phyloP scores from a whole-genome alignment of 2,113 vertebrate species.

The Cephalopterus ornatus region DNA sequence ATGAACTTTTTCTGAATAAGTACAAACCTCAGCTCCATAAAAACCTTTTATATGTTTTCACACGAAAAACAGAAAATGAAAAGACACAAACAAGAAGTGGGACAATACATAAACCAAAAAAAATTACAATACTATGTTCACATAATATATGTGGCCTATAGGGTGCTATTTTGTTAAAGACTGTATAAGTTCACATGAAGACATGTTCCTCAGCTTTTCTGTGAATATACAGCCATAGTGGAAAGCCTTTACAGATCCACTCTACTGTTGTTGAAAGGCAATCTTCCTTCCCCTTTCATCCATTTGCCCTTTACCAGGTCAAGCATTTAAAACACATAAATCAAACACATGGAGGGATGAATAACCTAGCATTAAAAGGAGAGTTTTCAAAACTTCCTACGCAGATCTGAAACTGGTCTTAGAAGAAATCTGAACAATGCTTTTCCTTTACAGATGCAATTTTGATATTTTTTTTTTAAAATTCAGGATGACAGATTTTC shows the following conservation, averaged over 20 bases:
- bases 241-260: not conserved
- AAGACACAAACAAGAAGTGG: not conserved
- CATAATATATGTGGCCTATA: not conserved
- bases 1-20: fast-evolving
- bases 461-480: not conserved
- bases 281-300: not conserved
- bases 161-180: not conserved
- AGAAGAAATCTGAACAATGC: not conserved
- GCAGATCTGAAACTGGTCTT: not conserved
- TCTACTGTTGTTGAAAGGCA: not conserved
- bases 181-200: not conserved
- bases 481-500: not conserved
- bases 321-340: not conserved
- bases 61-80: not conserved
- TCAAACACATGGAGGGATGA: not conserved
- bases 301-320: not conserved
- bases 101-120: not conserved
- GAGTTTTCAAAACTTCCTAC: not conserved
- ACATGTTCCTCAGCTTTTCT: not conserved
- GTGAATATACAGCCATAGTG: not conserved
- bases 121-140: not conserved
- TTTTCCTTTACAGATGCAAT: not conserved
- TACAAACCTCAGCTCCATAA: not conserved
- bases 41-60: not conserved
- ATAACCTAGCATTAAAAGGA: not conserved